phyloP scores from a whole-genome alignment of 2,113 vertebrate genomes.

The Haplotaxodon microlepis region DNA sequence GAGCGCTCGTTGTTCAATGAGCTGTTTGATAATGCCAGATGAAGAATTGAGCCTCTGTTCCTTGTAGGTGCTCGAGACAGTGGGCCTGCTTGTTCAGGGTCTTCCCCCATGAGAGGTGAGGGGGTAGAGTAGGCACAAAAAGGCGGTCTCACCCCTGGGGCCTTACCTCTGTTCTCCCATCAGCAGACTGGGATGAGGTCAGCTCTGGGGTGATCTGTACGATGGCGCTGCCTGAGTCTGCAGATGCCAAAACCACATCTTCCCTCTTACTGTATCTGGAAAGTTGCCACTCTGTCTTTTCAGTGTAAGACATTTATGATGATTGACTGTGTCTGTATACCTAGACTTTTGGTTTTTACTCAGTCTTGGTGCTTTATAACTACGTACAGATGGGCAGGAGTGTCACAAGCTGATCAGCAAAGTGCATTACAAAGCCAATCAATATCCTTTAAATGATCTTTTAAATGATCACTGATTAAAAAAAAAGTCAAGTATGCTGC shows the following conservation, averaged over 20 bases:
- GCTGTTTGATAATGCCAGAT: slow-evolving; percentile 6
- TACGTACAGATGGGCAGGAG: not conserved
- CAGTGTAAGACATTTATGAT: not conserved
- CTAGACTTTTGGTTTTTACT: not conserved
- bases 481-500: not conserved
- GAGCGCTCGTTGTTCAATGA: slow-evolving; percentile 16
- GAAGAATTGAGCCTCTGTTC: slow-evolving; percentile 35
- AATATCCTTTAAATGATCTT: not conserved
- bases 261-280: not conserved
- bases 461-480: not conserved
- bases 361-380: not conserved
- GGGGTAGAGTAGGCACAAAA: not conserved
- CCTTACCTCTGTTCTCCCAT: slow-evolving; percentile 16
- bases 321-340: not conserved
- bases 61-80: slow-evolving; percentile 30
- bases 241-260: not conserved
- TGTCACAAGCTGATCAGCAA: not conserved
- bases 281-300: not conserved
- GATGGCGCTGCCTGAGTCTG: not conserved
- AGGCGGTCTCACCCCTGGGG: slow-evolving; percentile 15
- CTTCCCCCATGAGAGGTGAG: not conserved
- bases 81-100: slow-evolving; percentile 42
- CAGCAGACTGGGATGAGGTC: slow-evolving; percentile 36
- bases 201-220: not conserved
- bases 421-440: not conserved